phyloP scores from a whole-genome alignment of 2,113 vertebrate species.

The Sisor rabdophorus region DNA sequence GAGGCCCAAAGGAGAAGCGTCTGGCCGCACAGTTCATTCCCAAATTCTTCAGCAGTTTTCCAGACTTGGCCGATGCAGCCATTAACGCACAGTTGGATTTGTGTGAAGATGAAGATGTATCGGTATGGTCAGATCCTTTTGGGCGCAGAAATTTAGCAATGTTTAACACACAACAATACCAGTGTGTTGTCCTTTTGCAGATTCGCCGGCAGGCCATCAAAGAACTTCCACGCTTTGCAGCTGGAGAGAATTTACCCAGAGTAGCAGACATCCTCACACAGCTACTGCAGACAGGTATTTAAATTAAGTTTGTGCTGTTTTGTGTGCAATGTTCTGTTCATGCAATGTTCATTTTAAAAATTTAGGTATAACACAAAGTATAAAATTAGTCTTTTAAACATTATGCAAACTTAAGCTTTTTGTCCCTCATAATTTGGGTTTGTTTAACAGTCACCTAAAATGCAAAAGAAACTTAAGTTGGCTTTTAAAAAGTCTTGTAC shows the following conservation, averaged over 20 bases:
- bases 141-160: background rate
- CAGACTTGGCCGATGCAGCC: conserved; percentile 89
- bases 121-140: conserved; percentile 71
- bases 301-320: background rate
- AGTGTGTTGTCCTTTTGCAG: conserved; percentile 60
- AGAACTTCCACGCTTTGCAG: conserved; percentile 92
- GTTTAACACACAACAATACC: background rate
- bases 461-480: no score
- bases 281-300: conserved; percentile 90
- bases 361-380: background rate
- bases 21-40: conserved; percentile 97
- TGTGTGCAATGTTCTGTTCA: background rate
- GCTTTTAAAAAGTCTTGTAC: no score
- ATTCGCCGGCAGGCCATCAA: conserved; percentile 96
- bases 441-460: no score
- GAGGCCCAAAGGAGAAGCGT: conserved; percentile 95
- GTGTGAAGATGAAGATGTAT: conserved; percentile 97
- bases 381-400: no score
- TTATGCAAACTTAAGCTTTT: no score
- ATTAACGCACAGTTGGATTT: conserved; percentile 97
- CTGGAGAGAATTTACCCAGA: conserved; percentile 90
- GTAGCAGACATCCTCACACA: conserved; percentile 96
- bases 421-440: no score
- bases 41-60: conserved; percentile 97
- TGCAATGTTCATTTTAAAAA: background rate